phyloP scores from a whole-genome alignment of 1,140 invertebrate species.

The Venustaconcha ellipsiformis region DNA sequence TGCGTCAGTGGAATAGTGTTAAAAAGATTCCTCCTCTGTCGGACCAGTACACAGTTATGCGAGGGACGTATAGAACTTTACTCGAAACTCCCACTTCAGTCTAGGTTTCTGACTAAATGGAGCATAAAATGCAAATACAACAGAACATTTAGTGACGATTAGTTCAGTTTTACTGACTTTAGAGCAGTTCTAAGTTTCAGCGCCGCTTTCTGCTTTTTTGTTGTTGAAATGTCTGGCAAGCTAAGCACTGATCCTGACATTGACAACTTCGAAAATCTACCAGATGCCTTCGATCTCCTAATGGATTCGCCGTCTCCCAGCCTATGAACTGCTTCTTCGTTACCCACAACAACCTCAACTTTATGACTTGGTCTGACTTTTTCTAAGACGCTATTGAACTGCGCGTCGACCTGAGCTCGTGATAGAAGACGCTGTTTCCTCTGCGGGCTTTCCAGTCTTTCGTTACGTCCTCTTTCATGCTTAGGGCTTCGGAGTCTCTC shows the following conservation, averaged over 20 bases:
- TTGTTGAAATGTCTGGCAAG: slow-evolving; percentile 24
- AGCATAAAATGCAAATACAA: no score
- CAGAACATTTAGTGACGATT: no score
- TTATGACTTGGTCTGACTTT: slow-evolving; percentile 16
- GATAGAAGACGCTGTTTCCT: background rate
- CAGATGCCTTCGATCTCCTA: slow-evolving; percentile 24
- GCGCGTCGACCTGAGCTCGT: slow-evolving; percentile 16
- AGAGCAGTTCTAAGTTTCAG: slow-evolving; percentile 25
- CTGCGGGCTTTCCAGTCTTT: background rate
- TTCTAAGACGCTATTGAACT: slow-evolving; percentile 12
- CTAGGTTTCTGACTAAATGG: no score
- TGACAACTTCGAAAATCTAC: slow-evolving; percentile 6
- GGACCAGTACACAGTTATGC: no score
- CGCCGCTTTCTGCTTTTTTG: slow-evolving; percentile 30
- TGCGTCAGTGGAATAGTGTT: no score
- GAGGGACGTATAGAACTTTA: no score
- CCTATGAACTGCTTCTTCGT: slow-evolving; percentile 10
- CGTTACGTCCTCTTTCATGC: background rate
- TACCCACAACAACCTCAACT: slow-evolving; percentile 3
- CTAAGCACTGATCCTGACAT: slow-evolving; percentile 15
- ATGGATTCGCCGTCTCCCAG: slow-evolving; percentile 18
- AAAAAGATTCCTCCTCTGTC: no score
- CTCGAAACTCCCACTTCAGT: no score
- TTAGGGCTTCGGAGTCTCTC: no score
- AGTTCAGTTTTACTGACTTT: background rate